Evolutionary conservation across 2,797 vertebrate species (phyloP).

Genomic region (Buceros bicornis): DNA sequence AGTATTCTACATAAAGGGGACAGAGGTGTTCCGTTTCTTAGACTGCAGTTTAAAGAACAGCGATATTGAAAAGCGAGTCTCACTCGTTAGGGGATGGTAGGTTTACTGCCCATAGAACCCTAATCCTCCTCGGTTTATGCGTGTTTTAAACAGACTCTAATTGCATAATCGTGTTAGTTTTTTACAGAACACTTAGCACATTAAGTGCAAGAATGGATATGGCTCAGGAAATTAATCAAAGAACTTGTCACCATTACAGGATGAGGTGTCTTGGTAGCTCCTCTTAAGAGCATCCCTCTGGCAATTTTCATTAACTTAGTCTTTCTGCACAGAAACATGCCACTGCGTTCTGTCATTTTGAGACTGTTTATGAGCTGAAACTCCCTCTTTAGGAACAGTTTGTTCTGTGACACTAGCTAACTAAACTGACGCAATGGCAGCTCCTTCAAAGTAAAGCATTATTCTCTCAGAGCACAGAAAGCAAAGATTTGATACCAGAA

Average conservation of each 20-base stretch:
- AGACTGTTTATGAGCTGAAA: slow-evolving; percentile 18
- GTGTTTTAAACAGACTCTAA: slow-evolving; percentile 36
- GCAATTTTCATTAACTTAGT: slow-evolving; percentile 57
- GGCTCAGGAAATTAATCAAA: slow-evolving; percentile 38
- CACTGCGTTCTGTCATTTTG: slow-evolving; percentile 34
- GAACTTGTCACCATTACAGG: slow-evolving; percentile 27
- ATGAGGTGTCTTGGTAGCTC: slow-evolving; percentile 12
- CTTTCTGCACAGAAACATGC: slow-evolving; percentile 39
- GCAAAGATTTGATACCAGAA: background rate
- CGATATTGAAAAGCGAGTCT: background rate
- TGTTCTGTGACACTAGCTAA: slow-evolving; percentile 14
- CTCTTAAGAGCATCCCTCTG: slow-evolving; percentile 45
- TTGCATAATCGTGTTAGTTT: slow-evolving; percentile 45
- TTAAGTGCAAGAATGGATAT: slow-evolving; percentile 23
- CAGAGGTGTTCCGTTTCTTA: background rate
- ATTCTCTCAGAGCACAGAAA: background rate
- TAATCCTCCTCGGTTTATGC: background rate
- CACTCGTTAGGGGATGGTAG: background rate
- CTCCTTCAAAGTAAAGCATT: slow-evolving; percentile 25
- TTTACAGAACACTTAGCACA: slow-evolving; percentile 31
- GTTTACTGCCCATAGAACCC: background rate
- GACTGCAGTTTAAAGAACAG: background rate
- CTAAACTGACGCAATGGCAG: background rate
- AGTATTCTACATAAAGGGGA: background rate
- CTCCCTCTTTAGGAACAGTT: slow-evolving; percentile 29